Conservation (phyloP, 37 sponge, comb jelly and placozoan species). For the Petrosia ficiformis region DNA sequence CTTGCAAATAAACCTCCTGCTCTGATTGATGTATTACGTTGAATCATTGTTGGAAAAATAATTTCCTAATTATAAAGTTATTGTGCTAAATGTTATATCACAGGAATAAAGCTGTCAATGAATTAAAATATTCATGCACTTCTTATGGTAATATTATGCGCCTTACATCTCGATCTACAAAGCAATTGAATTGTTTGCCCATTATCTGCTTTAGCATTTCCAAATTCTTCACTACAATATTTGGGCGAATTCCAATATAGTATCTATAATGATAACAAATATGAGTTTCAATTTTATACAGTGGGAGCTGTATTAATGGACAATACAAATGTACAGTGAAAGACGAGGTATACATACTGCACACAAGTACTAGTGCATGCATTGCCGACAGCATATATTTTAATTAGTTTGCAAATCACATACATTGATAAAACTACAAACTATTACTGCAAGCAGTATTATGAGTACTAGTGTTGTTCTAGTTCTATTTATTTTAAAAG, state of each 20-base stretch:
- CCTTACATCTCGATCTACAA: slow-evolving; percentile 42
- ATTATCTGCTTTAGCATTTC: slow-evolving; percentile 52
- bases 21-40: background rate
- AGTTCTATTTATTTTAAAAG: too few relatives aligned
- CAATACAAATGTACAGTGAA: background rate
- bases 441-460: too few relatives aligned
- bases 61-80: background rate
- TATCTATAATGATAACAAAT: slow-evolving; percentile 10
- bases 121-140: background rate
- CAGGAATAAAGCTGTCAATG: background rate
- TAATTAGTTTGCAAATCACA: too few relatives aligned
- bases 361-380: too few relatives aligned
- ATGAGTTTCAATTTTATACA: background rate
- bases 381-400: too few relatives aligned
- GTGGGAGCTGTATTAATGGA: background rate
- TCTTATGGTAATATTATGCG: background rate
- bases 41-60: slow-evolving; percentile 1
- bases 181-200: slow-evolving; percentile 48
- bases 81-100: too few relatives aligned
- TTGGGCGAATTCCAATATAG: slow-evolving; percentile 35
- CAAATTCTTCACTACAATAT: slow-evolving; percentile 38
- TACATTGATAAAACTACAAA: too few relatives aligned
- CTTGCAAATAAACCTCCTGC: background rate
- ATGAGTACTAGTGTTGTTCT: too few relatives aligned
- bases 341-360: too few relatives aligned